Evolutionary conservation across 2,888 invertebrate species (phyloP).

Genomic region (Branchellion lobata): DNA sequence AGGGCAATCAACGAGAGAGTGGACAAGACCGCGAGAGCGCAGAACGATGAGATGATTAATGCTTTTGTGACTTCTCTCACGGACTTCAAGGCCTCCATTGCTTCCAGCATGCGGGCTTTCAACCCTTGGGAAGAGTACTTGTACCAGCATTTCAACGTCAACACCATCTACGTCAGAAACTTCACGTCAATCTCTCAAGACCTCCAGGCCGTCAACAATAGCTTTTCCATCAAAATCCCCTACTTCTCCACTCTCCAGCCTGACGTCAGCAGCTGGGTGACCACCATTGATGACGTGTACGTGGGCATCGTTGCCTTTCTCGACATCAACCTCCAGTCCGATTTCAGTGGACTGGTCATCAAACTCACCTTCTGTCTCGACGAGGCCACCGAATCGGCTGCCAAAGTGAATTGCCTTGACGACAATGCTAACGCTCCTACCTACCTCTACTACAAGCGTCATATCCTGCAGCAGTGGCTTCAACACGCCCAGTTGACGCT

Average conservation of each 20-base stretch:
- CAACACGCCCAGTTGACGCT: conserved; percentile 21
- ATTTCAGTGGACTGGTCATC: conserved; percentile 1
- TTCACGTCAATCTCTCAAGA: conserved; percentile 15
- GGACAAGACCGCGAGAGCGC: neutral
- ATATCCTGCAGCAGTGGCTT: conserved; percentile 16
- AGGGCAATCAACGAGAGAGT: conserved; percentile 16
- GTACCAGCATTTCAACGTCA: neutral
- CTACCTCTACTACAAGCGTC: conserved; percentile 16
- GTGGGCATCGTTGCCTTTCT: conserved; percentile 18
- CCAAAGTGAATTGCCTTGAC: conserved; percentile 11
- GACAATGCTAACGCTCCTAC: neutral
- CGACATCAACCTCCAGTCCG: neutral
- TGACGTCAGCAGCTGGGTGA: conserved; percentile 24
- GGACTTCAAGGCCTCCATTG: neutral
- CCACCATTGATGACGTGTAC: conserved; percentile 23
- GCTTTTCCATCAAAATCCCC: conserved; percentile 25
- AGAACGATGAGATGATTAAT: neutral
- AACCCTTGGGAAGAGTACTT: neutral
- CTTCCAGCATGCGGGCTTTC: neutral
- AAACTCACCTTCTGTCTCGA: neutral
- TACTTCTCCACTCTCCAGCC: conserved; percentile 15
- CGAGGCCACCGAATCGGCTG: neutral
- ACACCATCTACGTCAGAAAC: conserved; percentile 15
- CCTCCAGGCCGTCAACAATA: neutral
- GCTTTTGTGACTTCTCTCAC: neutral